These are phyloP conservation scores for Myiotriccus ornatus DNA, from an alignment of 2,797 vertebrate species.

Conservation along the genomic window DNA sequence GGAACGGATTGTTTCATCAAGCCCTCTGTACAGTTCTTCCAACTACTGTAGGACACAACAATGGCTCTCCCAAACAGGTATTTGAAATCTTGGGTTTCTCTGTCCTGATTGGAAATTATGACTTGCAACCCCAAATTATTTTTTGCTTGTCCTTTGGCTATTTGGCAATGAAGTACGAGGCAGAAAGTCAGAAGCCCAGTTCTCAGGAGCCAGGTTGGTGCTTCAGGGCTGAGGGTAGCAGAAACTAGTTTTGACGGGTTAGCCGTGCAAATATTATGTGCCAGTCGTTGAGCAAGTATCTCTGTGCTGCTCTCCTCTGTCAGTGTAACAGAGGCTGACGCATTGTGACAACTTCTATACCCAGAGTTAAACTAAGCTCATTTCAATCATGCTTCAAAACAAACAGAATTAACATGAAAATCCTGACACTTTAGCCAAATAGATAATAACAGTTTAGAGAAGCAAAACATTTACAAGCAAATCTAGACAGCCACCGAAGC, in stretches of 20 bases:
- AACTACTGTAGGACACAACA: not conserved
- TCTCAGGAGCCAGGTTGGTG: slow-evolving; percentile 40
- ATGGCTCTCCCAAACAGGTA: not conserved
- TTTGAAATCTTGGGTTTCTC: not conserved
- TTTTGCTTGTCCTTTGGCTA: slow-evolving; percentile 8
- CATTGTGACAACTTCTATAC: slow-evolving; percentile 55
- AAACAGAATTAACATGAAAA: slow-evolving; percentile 7
- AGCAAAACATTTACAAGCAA: not conserved
- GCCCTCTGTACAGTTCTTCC: not conserved
- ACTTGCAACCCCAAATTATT: not conserved
- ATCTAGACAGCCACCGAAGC: not conserved
- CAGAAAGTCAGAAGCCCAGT: not conserved
- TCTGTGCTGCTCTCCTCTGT: not conserved
- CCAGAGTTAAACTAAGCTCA: not conserved
- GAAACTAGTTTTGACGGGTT: slow-evolving; percentile 60
- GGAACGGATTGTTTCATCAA: not conserved
- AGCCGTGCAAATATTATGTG: slow-evolving; percentile 39
- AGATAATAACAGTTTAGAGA: not conserved
- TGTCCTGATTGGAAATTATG: not conserved
- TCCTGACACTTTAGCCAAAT: not conserved
- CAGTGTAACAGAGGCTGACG: slow-evolving; percentile 13
- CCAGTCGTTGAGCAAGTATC: slow-evolving; percentile 35
- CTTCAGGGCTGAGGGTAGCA: slow-evolving; percentile 43
- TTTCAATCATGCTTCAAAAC: not conserved
- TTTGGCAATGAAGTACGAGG: not conserved